Conservation (phyloP, 2,797 vertebrate genomes). For the Rhinichthys osculus region DNA sequence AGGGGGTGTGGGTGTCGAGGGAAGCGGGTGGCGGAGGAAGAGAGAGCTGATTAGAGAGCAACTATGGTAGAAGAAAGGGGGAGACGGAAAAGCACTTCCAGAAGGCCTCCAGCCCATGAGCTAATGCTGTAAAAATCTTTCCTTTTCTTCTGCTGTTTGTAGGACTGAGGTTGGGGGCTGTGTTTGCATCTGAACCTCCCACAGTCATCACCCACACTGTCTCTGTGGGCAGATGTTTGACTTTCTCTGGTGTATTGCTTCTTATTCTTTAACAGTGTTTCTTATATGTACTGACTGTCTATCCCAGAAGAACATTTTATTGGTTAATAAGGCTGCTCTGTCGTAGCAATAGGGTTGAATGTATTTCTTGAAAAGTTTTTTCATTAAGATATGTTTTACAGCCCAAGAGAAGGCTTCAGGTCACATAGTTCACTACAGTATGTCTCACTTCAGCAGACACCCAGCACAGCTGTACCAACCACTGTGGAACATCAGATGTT, state of each 20-base stretch:
- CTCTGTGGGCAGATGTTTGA: constrained; percentile 52
- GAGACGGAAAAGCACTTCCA: constrained; percentile 58
- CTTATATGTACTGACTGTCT: background rate
- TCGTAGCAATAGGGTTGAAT: background rate
- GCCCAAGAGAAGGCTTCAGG: too few species aligned
- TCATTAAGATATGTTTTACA: too few species aligned
- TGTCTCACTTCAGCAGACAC: too few species aligned
- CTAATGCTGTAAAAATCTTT: constrained; percentile 64
- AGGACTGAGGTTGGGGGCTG: constrained; percentile 43
- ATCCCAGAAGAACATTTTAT: constrained; percentile 5
- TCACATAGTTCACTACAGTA: too few species aligned
- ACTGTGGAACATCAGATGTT: too few species aligned
- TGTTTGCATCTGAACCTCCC: constrained; percentile 55
- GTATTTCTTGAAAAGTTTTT: too few species aligned
- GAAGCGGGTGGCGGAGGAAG: constrained; percentile 60
- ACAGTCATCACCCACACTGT: constrained; percentile 59
- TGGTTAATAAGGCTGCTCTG: constrained; percentile 2
- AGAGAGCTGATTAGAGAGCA: constrained; percentile 58
- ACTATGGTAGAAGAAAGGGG: constrained; percentile 52
- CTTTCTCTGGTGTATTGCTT: constrained; percentile 42
- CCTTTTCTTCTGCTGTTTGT: constrained; percentile 49
- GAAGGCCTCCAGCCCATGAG: constrained; percentile 59
- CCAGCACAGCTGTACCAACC: too few species aligned
- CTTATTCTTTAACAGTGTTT: background rate
- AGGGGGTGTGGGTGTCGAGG: constrained; percentile 57